Evolutionary conservation across 2,797 vertebrate species (phyloP), one percentile per base, ranked within the genome.

Genomic region (Sarcoramphus papa): DNA sequence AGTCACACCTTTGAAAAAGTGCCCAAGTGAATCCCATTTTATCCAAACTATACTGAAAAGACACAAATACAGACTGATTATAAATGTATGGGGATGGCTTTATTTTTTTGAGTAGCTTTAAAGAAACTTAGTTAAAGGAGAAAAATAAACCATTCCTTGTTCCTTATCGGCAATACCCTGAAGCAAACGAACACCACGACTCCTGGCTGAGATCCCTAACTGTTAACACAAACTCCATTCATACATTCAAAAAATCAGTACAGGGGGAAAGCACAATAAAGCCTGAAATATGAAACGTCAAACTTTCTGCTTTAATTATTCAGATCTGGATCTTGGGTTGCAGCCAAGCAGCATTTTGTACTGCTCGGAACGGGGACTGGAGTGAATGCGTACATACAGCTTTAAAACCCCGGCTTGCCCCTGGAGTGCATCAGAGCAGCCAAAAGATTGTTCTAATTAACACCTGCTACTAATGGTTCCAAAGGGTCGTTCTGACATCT

Each of bases 381-480:
- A 68, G 16, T 30, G 51, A 54, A 37, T 18, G 9, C 0, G 1
- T 43, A 68, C 35, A 69, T 2, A 41, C 1, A 16, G 72, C 24
- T 92, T 85, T 83, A 74, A 86, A 82, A 87, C 2, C 22, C 30
- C 5, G 2, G 23, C 14, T 65, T 62, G 41, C 59, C 48, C 56
- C 88, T 68, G 20, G 72, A 88, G 41, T 17, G 3, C 40, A 60
- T 51, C 48, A 60, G 1, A 85, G 70, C 43, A 90, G 79, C 69
- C 47, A 48, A 81, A 90, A 78, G 48, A 85, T 37, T 92, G 80
- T 70, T 93, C 70, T 43, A 92, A 95, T 90, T 96, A 92, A 74
- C 88, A 95, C 88, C 88, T 90, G 64, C 72, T 93, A 83, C 88
- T 89, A 80, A 54, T 21, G 3, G 45, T 73, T 69, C 59, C 74